Percentiles rank a stretch among this genome's conserved stretches.
Conservation (phyloP, 2,113 vertebrate species). For the Pseudonaja textilis region DNA sequence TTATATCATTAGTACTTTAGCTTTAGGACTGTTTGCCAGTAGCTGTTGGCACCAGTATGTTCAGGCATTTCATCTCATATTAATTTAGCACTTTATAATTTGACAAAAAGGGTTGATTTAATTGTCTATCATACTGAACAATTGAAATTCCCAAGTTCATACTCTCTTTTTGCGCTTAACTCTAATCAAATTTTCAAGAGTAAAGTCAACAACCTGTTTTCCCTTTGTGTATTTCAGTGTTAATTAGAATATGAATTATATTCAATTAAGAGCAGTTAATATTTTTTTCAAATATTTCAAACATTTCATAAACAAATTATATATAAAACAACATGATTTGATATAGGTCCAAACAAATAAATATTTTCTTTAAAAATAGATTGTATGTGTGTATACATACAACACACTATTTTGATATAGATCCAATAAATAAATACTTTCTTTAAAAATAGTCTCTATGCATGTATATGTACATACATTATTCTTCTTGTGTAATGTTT, state of each 20-base stretch:
- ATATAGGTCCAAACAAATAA: background rate
- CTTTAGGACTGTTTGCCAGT: constrained; percentile 17
- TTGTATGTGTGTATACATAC: background rate
- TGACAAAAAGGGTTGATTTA: constrained; percentile 24
- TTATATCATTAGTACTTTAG: background rate
- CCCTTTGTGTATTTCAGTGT: background rate
- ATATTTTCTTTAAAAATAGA: background rate
- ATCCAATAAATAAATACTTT: background rate
- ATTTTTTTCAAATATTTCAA: background rate
- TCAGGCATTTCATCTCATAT: background rate
- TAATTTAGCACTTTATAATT: constrained; percentile 23
- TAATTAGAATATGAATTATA: background rate
- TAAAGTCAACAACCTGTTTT: background rate
- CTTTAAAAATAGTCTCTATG: background rate
- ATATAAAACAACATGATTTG: background rate
- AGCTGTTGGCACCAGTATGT: constrained; percentile 18
- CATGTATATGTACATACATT: background rate
- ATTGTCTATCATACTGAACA: constrained; percentile 33
- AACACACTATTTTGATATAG: background rate
- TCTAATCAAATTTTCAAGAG: background rate
- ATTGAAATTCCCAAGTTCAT: constrained; percentile 22
- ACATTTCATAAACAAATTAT: background rate
- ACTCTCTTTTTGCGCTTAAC: constrained; percentile 5
- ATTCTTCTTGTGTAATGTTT: background rate
- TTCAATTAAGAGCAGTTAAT: background rate